Evolutionary conservation across 2,888 invertebrate genomes (phyloP).

Genomic region (Troilus luridus): DNA sequence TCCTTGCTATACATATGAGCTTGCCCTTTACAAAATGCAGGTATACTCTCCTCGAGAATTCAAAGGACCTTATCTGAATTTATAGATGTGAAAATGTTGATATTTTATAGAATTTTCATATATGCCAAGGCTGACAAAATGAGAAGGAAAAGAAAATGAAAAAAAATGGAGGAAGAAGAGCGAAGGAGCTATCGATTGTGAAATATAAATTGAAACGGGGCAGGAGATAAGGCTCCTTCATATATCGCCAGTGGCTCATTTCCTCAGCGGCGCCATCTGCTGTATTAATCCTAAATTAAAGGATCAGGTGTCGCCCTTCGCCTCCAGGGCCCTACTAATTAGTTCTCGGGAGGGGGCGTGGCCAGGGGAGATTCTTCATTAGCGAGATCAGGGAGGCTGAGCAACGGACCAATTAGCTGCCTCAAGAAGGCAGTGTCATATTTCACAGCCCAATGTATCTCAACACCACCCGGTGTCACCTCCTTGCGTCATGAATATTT

Average conservation of each 20-base stretch:
- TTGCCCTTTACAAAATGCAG: not conserved
- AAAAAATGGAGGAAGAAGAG: not conserved
- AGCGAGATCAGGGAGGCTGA: constrained; percentile 32
- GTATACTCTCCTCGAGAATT: not conserved
- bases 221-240: constrained; percentile 44
- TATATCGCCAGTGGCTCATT: constrained; percentile 61
- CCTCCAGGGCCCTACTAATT: not conserved
- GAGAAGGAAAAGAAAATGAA: constrained; percentile 2
- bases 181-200: constrained; percentile 50
- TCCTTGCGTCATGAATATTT: constrained; percentile 25
- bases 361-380: constrained; percentile 54
- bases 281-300: constrained; percentile 72
- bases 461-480: constrained; percentile 17
- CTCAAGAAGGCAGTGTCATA: constrained; percentile 35
- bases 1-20: not conserved
- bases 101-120: constrained; percentile 41
- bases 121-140: constrained; percentile 42
- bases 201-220: constrained; percentile 53
- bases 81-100: constrained; percentile 28
- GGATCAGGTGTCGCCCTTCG: constrained; percentile 61
- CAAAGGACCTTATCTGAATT: constrained; percentile 20
- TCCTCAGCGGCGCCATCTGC: constrained; percentile 72
- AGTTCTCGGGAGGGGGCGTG: constrained; percentile 59
- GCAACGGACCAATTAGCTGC: constrained; percentile 16
- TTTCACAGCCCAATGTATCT: constrained; percentile 19